Conservation (phyloP, 2,888 invertebrate genomes). For the Scotopteryx bipunctaria region DNA sequence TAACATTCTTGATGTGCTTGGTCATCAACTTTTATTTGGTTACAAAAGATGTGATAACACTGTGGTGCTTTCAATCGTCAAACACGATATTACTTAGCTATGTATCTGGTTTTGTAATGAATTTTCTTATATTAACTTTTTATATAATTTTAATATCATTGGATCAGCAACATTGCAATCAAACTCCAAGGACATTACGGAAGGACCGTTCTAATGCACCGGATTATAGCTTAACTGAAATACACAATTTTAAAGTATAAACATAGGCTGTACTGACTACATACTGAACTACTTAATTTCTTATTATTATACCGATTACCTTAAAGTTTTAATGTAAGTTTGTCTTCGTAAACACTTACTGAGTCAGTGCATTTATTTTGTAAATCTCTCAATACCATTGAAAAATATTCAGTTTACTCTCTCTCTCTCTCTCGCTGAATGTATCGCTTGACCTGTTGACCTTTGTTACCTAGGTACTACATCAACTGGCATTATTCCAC, state of each 20-base stretch:
- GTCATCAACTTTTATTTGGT: slow-evolving; percentile 67
- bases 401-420: no score
- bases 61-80: slow-evolving; percentile 60
- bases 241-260: slow-evolving; percentile 18
- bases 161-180: slow-evolving; percentile 53
- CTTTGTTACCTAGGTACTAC: no score
- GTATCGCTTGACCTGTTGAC: no score
- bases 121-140: slow-evolving; percentile 60
- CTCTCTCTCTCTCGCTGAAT: no score
- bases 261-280: no score
- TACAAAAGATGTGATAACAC: slow-evolving; percentile 61
- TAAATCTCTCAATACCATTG: no score
- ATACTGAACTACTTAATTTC: no score
- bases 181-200: slow-evolving; percentile 41
- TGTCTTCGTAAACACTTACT: no score
- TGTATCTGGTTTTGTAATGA: slow-evolving; percentile 61
- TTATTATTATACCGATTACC: no score
- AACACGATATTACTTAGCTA: slow-evolving; percentile 54
- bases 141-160: slow-evolving; percentile 61
- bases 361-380: no score
- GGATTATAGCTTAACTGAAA: slow-evolving; percentile 49
- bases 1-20: slow-evolving; percentile 70
- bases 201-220: slow-evolving; percentile 30
- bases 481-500: no score
- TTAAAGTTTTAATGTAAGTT: no score